Evolutionary conservation across 2,797 vertebrate species (phyloP), one percentile per base, ranked within the genome.

Genomic region (Serranus cabrilla): DNA sequence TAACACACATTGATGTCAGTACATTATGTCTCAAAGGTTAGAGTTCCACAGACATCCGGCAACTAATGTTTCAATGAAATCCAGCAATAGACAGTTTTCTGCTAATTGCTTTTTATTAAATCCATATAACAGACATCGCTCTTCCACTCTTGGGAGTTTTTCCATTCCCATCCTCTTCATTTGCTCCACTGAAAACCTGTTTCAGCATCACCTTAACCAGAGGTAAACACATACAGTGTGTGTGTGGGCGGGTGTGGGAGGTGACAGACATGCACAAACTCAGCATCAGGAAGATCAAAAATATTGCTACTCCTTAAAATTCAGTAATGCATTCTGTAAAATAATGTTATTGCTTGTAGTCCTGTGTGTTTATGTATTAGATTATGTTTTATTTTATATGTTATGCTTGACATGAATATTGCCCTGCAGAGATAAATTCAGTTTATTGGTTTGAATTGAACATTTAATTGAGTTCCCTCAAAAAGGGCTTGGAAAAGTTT

Each of bases 391-490:
- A 25, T 23, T 66, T 5, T 68, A n/a, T 27, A 46, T 60, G 65
- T 55, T 55, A 21, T 51, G 42, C 5, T 47, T 79, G 80, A 68
- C 75, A 63, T 66, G 31, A 68, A 71, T 71, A 64, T 63, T 59
- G 51, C 25, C 39, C 57, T 59, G 45, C 61, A 65, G 43, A 45
- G 47, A 57, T 63, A 74, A 66, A 84, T 84, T 52, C 70, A 31
- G 25, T 78, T 80, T 80, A 59, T 68, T 51, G 46, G 34, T 57
- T 54, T 42, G 50, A 73, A 76, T 62, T 47, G 40, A 57, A 80
- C 78, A 51, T 61, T 12, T 56, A 86, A 82, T 82, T 72, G 37
- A 75, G 76, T 77, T 70, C 16, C 54, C 47, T 71, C 49, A 71
- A 77, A 68, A 70, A 2, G 18, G 21, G n/a, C 54, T 60, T 23